phyloP scores from a whole-genome alignment of 2,888 invertebrate species.

The Nomada lathburiana region DNA sequence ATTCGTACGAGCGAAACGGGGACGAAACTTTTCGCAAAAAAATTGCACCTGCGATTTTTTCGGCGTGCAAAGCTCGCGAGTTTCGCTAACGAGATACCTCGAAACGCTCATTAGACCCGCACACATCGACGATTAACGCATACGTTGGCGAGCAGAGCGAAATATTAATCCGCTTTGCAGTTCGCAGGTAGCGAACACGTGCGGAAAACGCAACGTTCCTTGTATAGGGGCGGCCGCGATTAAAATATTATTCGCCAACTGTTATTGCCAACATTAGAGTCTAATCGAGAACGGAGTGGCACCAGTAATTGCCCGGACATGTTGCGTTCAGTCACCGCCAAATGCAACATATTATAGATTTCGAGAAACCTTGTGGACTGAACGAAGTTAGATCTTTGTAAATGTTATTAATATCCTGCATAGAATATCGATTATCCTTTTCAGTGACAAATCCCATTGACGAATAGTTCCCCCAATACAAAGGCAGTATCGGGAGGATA shows the following conservation, averaged over 20 bases:
- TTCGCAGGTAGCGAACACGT: conserved; percentile 10
- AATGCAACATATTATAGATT: background rate
- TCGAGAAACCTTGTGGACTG: too few species aligned
- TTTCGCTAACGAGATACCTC: conserved; percentile 22
- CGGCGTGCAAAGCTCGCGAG: background rate
- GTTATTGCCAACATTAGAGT: conserved; percentile 62
- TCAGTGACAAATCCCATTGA: too few species aligned
- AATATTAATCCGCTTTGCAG: conserved; percentile 38
- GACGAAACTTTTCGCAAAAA: conserved; percentile 21
- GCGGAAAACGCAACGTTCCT: conserved; percentile 46
- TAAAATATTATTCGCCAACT: conserved; percentile 60
- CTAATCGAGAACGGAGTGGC: conserved; percentile 53
- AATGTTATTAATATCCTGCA: too few species aligned
- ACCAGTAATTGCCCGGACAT: conserved; percentile 52
- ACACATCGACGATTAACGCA: conserved; percentile 8
- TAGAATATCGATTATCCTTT: too few species aligned
- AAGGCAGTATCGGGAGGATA: too few species aligned
- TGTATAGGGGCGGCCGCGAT: conserved; percentile 39
- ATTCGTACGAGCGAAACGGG: too few species aligned
- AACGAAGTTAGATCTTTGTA: too few species aligned
- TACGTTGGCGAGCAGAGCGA: background rate
- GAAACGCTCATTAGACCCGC: conserved; percentile 30
- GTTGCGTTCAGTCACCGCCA: conserved; percentile 38
- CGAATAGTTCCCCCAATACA: too few species aligned
- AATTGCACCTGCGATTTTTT: conserved; percentile 15